These are phyloP conservation scores for Colossoma macropomum DNA, from an alignment of 2,113 vertebrate species.

Conservation along the genomic window DNA sequence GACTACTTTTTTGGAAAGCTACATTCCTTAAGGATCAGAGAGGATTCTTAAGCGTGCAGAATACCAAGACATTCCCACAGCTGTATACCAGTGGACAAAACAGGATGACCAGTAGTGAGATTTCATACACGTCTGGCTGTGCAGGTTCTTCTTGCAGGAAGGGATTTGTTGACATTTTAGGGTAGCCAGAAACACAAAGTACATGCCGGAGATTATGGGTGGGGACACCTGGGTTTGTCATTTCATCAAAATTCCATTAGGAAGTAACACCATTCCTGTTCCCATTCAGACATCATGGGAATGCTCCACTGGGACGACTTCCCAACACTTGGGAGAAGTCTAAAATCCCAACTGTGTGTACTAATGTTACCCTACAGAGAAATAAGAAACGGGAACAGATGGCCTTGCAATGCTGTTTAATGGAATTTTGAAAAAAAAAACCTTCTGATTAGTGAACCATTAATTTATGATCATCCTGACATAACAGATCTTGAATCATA, in stretches of 20 bases:
- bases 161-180: conserved; percentile 7
- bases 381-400: conserved; percentile 78
- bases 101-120: neutral
- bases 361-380: conserved; percentile 60
- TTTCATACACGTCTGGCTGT: neutral
- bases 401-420: conserved; percentile 81
- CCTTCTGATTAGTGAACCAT: conserved; percentile 71
- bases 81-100: neutral
- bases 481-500: conserved; percentile 67
- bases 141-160: neutral
- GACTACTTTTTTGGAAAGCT: neutral
- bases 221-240: conserved; percentile 42
- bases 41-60: neutral
- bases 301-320: neutral
- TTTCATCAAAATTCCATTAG: conserved; percentile 70
- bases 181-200: neutral
- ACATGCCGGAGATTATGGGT: conserved; percentile 55
- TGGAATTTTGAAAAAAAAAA: conserved; percentile 78
- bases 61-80: neutral
- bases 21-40: neutral
- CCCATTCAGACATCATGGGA: conserved; percentile 9
- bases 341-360: neutral
- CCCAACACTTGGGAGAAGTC: neutral
- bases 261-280: conserved; percentile 72
- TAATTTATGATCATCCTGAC: conserved; percentile 70